Evolutionary conservation across 2,797 vertebrate genomes (phyloP).

Genomic region (Nasua narica): DNA sequence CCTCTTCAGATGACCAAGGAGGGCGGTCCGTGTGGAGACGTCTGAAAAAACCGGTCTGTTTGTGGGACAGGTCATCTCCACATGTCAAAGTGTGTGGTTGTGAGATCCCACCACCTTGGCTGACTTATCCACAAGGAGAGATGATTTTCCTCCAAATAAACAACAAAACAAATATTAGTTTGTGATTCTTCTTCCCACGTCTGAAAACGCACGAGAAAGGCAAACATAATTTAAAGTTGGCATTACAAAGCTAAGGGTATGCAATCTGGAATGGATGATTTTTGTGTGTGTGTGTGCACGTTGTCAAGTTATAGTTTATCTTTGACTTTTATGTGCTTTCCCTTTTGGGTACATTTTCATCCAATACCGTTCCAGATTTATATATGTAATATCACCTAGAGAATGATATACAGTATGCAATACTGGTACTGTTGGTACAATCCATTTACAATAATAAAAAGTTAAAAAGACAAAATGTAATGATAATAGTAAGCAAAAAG

Average conservation of each 20-base stretch:
- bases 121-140: neutral
- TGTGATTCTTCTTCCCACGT: conserved; percentile 77
- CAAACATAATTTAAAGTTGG: conserved; percentile 78
- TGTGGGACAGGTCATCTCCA: neutral
- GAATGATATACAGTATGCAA: conserved; percentile 53
- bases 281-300: neutral
- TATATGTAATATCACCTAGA: conserved; percentile 71
- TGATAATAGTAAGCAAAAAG: conserved; percentile 67
- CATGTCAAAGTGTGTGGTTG: neutral
- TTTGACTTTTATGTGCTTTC: conserved; percentile 68
- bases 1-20: neutral
- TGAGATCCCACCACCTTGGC: neutral
- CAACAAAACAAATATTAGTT: conserved; percentile 76
- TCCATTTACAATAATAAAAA: conserved; percentile 70
- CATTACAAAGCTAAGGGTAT: conserved; percentile 81
- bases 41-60: neutral
- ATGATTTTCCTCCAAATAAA: conserved; percentile 74
- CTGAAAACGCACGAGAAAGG: conserved; percentile 77
- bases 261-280: conserved; percentile 79
- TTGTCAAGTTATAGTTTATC: conserved; percentile 82
- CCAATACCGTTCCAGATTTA: conserved; percentile 75
- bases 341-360: conserved; percentile 79
- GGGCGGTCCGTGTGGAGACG: rapidly evolving
- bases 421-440: conserved; percentile 46
- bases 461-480: conserved; percentile 69